Percentiles rank a stretch among this genome's conserved stretches.
Evolutionary conservation across 2,888 invertebrate species (phyloP).

Genomic region (Globia sparganii): DNA sequence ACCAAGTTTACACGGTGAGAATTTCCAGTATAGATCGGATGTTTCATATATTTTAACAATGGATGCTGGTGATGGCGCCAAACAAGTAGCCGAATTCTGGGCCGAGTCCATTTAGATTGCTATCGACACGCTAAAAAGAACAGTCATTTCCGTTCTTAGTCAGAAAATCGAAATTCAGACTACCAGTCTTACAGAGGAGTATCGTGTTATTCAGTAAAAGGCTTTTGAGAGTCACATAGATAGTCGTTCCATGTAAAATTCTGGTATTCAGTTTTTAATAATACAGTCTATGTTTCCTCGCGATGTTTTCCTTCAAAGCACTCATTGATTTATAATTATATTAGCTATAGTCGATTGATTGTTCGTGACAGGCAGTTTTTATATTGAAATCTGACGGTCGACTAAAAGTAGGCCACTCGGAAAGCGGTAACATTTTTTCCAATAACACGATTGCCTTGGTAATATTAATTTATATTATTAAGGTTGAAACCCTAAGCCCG

Average conservation of each 20-base stretch:
- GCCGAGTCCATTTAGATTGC: too few species aligned
- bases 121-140: too few species aligned
- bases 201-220: not conserved
- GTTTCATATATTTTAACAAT: not conserved
- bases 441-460: not conserved
- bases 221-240: not conserved
- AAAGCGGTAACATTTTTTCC: not conserved
- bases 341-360: slow-evolving; percentile 29
- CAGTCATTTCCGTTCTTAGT: too few species aligned
- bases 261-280: not conserved
- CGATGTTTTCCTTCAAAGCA: not conserved
- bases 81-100: too few species aligned
- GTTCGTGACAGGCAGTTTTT: slow-evolving; percentile 40
- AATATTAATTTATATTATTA: slow-evolving; percentile 15
- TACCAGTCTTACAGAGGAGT: not conserved
- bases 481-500: not conserved
- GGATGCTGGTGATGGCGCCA: too few species aligned
- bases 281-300: not conserved
- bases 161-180: not conserved
- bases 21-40: too few species aligned
- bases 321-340: slow-evolving; percentile 3
- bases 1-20: too few species aligned
- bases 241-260: not conserved
- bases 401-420: slow-evolving; percentile 2
- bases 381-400: slow-evolving; percentile 31